Conservation (phyloP, 2,113 vertebrate species). For the Cromileptes altivelis region DNA sequence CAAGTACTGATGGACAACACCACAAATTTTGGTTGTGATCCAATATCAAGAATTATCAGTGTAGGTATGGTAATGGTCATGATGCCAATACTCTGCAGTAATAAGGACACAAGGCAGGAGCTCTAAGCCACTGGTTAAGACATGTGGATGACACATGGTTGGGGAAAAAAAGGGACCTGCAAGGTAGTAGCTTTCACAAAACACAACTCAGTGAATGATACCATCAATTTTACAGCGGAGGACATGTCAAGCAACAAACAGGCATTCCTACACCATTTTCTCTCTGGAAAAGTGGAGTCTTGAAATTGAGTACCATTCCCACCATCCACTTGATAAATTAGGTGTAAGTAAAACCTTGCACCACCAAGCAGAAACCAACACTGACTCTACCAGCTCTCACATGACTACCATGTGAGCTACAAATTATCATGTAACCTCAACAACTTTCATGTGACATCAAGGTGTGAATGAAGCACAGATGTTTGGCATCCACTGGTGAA, state of each 20-base stretch:
- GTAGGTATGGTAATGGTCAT: neutral
- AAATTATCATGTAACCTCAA: neutral
- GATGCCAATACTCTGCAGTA: neutral
- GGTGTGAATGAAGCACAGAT: neutral
- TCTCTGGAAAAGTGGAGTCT: neutral
- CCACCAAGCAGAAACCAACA: conserved; percentile 19
- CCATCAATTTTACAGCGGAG: conserved; percentile 32
- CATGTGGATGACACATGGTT: conserved; percentile 1
- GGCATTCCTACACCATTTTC: conserved; percentile 4
- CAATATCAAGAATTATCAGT: neutral
- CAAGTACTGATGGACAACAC: neutral
- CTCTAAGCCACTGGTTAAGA: conserved; percentile 1
- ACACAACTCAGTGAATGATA: conserved; percentile 16
- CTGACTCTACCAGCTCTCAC: neutral
- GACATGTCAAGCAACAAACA: conserved; percentile 23
- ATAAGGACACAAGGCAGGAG: neutral
- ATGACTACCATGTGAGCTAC: neutral
- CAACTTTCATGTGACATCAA: conserved; percentile 9
- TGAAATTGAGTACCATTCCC: conserved; percentile 14
- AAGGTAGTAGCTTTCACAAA: conserved; percentile 27
- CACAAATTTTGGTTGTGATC: neutral
- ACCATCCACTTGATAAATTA: conserved; percentile 35
- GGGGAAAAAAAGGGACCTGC: neutral
- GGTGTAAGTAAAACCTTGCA: neutral
- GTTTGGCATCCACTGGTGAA: neutral